These are phyloP conservation scores for Telenomus remus DNA, from an alignment of 1,140 invertebrate species.

Conservation along the genomic window DNA sequence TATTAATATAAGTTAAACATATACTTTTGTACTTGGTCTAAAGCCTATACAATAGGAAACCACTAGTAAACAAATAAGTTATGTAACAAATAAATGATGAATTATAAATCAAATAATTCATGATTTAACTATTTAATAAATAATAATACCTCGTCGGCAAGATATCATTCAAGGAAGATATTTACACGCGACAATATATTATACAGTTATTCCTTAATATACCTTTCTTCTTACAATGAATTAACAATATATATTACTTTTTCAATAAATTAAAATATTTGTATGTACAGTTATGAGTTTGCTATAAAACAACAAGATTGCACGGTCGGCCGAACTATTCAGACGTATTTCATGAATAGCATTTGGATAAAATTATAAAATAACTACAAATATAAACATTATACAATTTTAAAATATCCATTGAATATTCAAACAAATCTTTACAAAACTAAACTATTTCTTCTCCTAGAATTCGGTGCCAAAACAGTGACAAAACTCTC, in stretches of 20 bases:
- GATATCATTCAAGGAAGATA: slow-evolving; percentile 52
- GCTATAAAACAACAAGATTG: slow-evolving; percentile 11
- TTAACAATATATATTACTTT: not conserved
- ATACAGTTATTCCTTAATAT: not conserved
- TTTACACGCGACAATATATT: slow-evolving; percentile 10
- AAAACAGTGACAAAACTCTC: slow-evolving; percentile 75
- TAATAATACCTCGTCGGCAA: slow-evolving; percentile 64
- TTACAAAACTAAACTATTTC: slow-evolving; percentile 56
- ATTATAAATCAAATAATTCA: no score
- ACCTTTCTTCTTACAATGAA: slow-evolving; percentile 1
- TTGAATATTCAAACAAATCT: not conserved
- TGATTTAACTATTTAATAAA: no score
- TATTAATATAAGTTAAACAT: no score
- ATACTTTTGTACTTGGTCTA: no score
- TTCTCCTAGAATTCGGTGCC: slow-evolving; percentile 55
- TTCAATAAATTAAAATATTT: not conserved
- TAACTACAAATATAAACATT: not conserved
- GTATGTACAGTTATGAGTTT: not conserved
- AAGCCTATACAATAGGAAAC: no score
- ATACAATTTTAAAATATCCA: not conserved
- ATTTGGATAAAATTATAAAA: not conserved
- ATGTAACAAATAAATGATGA: no score
- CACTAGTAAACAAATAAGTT: no score
- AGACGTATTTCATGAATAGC: not conserved
- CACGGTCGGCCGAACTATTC: slow-evolving; percentile 5